Base-by-base conservation (phyloP, 2,888 invertebrate genomes). In the Iphiclides podalirius region DNA sequence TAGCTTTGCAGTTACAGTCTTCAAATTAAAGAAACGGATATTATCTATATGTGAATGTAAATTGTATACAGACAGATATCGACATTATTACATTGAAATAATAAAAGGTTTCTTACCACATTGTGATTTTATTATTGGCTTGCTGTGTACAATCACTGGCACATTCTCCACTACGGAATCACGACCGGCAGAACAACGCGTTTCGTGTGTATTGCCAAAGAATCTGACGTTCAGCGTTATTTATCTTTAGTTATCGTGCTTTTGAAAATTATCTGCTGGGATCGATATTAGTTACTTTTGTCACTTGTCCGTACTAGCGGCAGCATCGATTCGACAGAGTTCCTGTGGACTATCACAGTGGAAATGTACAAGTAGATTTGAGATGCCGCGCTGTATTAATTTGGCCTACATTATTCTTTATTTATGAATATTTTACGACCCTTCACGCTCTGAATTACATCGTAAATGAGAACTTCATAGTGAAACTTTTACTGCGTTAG, bases 401-500 rank as follows among this genome's bases (percentile, higher is more conserved):
- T 37, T 16, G 8, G 28, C 9, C 33, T n/a, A 39, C 37, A 38
- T 33, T 17, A 40, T 26, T 16, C 14, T 26, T 47, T 33, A 36
- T 47, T 42, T 42, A 15, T 31, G 17, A 33, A 34, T 39, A 34
- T 31, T 48, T 48, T 36, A 42, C 20, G 11, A 37, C 17, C 11
- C 14, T n/a, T 7, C 11, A 4, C 16, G n/a, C n/a, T 23, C 17
- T 20, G 41, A 36, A 36, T 48, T 14, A 41, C 35, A 31, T 42
- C 41, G 42, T 48, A 37, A 43, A 26, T n/a, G 35, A 64, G 64
- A 60, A 57, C 59, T 58, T 64, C 65, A 61, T 58, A 49, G 56
- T 63, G 61, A 59, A 58, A 58, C 55, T 71, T 74, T 75, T 73
- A 73, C 75, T 73, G 71, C 67, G 57, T 34, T 58, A 45, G 26